These are phyloP conservation scores for Augochlora pura DNA, from an alignment of 1,140 invertebrate species.

Conservation along the genomic window DNA sequence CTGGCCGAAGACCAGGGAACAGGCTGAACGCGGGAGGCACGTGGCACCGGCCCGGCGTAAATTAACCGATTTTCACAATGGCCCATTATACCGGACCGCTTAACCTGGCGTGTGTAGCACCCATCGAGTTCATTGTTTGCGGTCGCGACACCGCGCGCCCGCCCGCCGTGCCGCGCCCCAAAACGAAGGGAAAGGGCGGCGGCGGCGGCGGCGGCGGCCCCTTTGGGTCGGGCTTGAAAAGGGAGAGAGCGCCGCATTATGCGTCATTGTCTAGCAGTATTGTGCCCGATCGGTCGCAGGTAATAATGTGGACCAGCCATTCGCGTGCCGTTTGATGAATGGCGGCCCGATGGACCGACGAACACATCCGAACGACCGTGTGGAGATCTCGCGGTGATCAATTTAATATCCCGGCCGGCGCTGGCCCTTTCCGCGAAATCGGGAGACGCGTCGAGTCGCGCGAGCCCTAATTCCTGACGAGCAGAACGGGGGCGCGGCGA, in stretches of 20 bases:
- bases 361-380: not conserved
- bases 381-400: not conserved
- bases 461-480: too few species aligned
- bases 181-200: conserved; percentile 25
- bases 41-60: conserved; percentile 47
- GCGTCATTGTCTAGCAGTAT: conserved; percentile 56
- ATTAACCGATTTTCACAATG: conserved; percentile 66
- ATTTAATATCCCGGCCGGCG: not conserved
- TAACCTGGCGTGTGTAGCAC: conserved; percentile 48
- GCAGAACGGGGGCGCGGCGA: too few species aligned
- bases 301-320: conserved; percentile 49
- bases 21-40: conserved; percentile 11
- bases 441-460: too few species aligned
- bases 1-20: not conserved
- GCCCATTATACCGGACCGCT: conserved; percentile 55
- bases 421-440: not conserved
- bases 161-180: not conserved
- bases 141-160: conserved; percentile 14
- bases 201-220: too few species aligned
- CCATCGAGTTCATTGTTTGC: conserved; percentile 64
- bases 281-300: conserved; percentile 48
- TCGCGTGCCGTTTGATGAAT: conserved; percentile 37
- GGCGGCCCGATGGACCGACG: not conserved
- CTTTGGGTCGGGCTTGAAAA: conserved; percentile 21
- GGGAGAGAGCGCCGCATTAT: conserved; percentile 55